Evolutionary conservation across 2,797 vertebrate genomes (phyloP).

Genomic region (Hippoglossus hippoglossus): DNA sequence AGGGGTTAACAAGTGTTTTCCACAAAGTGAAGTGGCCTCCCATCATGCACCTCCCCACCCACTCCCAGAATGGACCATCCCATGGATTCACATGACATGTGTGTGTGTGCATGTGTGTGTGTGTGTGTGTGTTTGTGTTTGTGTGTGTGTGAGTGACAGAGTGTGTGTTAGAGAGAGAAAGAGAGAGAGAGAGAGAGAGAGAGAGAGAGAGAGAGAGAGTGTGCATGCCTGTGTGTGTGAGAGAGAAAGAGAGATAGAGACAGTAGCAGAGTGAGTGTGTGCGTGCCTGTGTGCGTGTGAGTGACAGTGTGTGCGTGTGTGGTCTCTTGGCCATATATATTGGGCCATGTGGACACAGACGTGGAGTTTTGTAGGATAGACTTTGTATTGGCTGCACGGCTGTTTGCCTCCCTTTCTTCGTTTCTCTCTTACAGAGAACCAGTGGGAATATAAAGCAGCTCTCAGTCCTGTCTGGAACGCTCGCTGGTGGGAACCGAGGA

Average conservation of each 20-base stretch:
- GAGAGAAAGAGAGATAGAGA: constrained; percentile 3
- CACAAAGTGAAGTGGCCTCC: constrained; percentile 77
- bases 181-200: too few species aligned
- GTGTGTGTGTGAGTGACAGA: constrained; percentile 5
- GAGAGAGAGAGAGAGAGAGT: constrained; percentile 26
- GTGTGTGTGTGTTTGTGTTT: constrained; percentile 18
- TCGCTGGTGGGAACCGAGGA: constrained; percentile 60
- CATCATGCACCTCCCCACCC: constrained; percentile 71
- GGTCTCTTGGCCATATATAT: constrained; percentile 93
- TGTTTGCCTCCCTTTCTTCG: constrained; percentile 43
- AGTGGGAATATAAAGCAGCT: constrained; percentile 74
- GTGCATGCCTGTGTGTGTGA: constrained; percentile 27
- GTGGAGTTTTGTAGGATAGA: constrained; percentile 74
- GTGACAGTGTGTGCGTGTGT: constrained; percentile 57
- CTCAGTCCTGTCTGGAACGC: constrained; percentile 57
- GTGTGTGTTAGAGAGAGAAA: not conserved
- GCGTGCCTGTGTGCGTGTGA: constrained; percentile 14
- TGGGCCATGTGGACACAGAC: constrained; percentile 84
- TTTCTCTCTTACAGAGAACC: constrained; percentile 50
- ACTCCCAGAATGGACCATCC: constrained; percentile 88
- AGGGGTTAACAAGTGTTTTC: constrained; percentile 75
- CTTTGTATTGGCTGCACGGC: constrained; percentile 67
- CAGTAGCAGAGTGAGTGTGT: constrained; percentile 49
- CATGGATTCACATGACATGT: constrained; percentile 86
- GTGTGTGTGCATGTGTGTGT: constrained; percentile 50